Conservation (phyloP, 2,797 vertebrate species). For the Orientallactaga sibirica region DNA sequence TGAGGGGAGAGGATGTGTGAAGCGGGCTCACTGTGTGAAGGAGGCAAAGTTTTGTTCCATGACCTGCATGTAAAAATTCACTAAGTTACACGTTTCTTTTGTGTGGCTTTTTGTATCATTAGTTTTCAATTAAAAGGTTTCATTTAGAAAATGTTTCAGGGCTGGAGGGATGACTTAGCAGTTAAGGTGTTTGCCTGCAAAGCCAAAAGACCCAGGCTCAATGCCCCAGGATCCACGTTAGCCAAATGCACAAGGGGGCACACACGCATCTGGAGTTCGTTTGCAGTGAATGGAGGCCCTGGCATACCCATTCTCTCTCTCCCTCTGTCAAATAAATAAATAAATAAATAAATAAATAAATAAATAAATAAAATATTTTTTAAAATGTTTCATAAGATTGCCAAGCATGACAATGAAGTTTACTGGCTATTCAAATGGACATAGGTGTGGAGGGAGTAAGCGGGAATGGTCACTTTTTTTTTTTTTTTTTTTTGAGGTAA, state of each 20-base stretch:
- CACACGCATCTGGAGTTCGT: too few species aligned
- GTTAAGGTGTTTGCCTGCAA: too few species aligned
- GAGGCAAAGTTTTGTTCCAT: not conserved
- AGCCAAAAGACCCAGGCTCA: too few species aligned
- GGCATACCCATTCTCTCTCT: too few species aligned
- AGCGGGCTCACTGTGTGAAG: too few species aligned
- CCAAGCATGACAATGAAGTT: not conserved
- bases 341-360: too few species aligned
- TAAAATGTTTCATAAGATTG: slow-evolving; percentile 49
- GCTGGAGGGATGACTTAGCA: too few species aligned
- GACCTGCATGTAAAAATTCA: not conserved
- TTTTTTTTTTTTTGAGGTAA: too few species aligned
- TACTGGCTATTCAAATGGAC: slow-evolving; percentile 35
- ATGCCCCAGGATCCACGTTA: too few species aligned
- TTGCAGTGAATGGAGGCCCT: too few species aligned
- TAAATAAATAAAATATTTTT: not conserved
- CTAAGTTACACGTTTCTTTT: slow-evolving; percentile 9
- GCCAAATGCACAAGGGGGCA: too few species aligned
- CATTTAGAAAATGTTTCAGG: not conserved
- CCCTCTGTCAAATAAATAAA: too few species aligned
- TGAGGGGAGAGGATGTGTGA: not conserved
- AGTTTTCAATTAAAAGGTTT: slow-evolving; percentile 37
- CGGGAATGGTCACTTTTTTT: not conserved
- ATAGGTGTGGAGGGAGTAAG: not conserved
- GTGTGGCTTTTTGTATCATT: slow-evolving; percentile 17